Conservation (phyloP, 1,140 invertebrate genomes). For the Eriosoma lanigerum region DNA sequence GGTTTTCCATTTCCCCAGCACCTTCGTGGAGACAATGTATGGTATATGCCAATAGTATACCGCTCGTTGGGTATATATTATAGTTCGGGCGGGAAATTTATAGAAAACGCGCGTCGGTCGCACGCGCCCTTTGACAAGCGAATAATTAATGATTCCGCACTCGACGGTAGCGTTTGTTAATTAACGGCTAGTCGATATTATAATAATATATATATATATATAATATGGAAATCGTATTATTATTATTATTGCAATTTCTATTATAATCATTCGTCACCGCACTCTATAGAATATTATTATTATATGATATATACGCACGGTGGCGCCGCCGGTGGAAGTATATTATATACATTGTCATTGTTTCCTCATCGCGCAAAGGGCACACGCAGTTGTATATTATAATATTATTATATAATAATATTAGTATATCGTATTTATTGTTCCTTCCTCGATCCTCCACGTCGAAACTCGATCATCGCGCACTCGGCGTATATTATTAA, state of each 20-base stretch:
- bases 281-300: not conserved
- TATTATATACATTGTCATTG: not conserved
- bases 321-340: not conserved
- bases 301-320: not conserved
- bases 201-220: too few relatives aligned
- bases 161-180: constrained; percentile 26
- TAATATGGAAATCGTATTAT: constrained; percentile 25
- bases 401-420: not conserved
- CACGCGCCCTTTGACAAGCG: constrained; percentile 44
- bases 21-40: not conserved
- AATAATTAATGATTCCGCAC: constrained; percentile 39
- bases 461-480: not conserved
- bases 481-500: not conserved
- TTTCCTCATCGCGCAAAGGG: too few relatives aligned
- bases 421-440: not conserved
- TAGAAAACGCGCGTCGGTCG: constrained; percentile 47
- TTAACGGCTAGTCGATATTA: constrained; percentile 43
- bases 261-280: not conserved
- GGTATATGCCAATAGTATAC: not conserved
- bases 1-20: not conserved
- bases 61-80: not conserved
- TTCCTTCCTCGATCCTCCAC: not conserved
- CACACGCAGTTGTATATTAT: not conserved
- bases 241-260: constrained; percentile 2
- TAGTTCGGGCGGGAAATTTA: constrained; percentile 35